A percentile compares a stretch with the other conserved stretches of the same genome.
Conservation (phyloP, 2,888 invertebrate genomes). For the Agrotis clavis region DNA sequence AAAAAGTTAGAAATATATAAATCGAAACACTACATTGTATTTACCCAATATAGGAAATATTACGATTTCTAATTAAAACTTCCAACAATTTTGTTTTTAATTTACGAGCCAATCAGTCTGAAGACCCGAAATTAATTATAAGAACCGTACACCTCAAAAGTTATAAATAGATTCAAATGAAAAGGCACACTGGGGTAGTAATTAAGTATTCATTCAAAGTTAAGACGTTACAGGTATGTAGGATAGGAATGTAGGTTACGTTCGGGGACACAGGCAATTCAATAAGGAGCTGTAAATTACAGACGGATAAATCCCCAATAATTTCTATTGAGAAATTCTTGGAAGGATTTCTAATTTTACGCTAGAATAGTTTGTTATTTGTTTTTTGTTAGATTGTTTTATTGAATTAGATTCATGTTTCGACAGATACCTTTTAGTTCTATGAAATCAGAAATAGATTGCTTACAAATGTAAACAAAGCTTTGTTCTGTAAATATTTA, state of each 20-base stretch:
- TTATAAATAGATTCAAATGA: constrained; percentile 36
- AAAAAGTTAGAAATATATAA: too few relatives aligned
- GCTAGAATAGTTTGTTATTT: constrained; percentile 26
- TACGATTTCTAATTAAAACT: constrained; percentile 26
- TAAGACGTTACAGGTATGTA: constrained; percentile 13
- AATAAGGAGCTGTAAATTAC: constrained; percentile 45
- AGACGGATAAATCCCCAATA: constrained; percentile 40
- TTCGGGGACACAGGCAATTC: constrained; percentile 37
- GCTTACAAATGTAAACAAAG: background rate
- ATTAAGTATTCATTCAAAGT: constrained; percentile 35
- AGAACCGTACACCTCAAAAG: constrained; percentile 21
- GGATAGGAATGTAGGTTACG: constrained; percentile 14
- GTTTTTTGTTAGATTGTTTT: constrained; percentile 17
- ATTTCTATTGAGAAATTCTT: constrained; percentile 33
- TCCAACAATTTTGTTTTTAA: constrained; percentile 9
- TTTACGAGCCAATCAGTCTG: constrained; percentile 23
- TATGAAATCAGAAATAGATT: constrained; percentile 3
- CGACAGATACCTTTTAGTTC: background rate
- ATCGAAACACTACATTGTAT: background rate
- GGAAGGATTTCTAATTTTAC: constrained; percentile 38
- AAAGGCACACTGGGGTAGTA: constrained; percentile 15
- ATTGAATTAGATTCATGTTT: constrained; percentile 19
- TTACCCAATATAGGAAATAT: constrained; percentile 4
- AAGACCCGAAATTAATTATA: constrained; percentile 38
- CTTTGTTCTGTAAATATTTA: background rate